Evolutionary conservation across 2,797 vertebrate species (phyloP), one percentile per base, ranked within the genome.

Genomic region (Falco novaeseelandiae): DNA sequence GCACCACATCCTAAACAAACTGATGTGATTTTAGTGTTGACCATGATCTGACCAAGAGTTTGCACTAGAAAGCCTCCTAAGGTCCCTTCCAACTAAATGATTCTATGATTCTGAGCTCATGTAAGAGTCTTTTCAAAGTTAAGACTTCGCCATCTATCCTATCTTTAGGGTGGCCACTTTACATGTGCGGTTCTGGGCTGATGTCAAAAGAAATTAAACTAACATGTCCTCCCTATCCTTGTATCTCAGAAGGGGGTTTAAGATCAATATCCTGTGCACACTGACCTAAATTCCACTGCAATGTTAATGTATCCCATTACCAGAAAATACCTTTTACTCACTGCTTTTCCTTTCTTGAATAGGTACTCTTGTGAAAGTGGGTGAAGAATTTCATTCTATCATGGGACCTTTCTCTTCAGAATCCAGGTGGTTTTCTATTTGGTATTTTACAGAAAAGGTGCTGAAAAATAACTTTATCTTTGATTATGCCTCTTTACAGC

Each of bases 251-350:
- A 82, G 65, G 70, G 89, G 46, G 26, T 67, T 81, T 81, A 44
- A 78, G 81, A 90, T 78, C 72, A 83, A 54, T 88, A 79, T 38
- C 29, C 49, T 81, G 44, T 74, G 54, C 65, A 61, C 21, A 32
- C 58, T 82, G 66, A 90, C n/a, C 40, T 34, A 77, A 90, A 87
- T 74, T 93, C 72, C 86, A 90, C 65, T 71, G 58, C 80, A 92
- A 69, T 4, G 1, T 85, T 89, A 88, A 88, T 69, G 59, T 67
- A 83, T n/a, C 57, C 69, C 44, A 62, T 78, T 97, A 80, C 48
- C 29, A 84, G 38, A 84, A 91, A 91, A 85, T 42, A 91, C 51
- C 32, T 76, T 90, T 89, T 82, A 61, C 26, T 92, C 57, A 48
- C 30, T 49, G 16, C 38, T 90, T 93, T 90, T 83, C 52, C 85